Base-by-base conservation (phyloP, 2,797 vertebrate species). In the Melanotaenia pygmaea region DNA sequence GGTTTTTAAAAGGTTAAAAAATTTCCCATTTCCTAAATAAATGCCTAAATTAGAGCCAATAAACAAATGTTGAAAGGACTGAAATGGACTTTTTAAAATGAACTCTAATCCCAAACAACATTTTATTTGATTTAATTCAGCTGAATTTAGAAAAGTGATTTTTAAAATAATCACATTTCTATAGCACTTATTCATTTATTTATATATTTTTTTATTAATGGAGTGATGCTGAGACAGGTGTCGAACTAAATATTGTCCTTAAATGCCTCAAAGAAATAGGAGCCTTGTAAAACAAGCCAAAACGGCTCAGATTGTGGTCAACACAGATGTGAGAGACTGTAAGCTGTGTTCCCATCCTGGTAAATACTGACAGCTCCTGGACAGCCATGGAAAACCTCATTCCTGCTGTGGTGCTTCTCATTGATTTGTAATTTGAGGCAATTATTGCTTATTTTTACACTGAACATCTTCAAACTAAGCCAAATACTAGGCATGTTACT, bases 321-420 rank as follows among this genome's bases (percentile, higher is more conserved):
- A 4, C 51, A 56, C 28, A 53, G 75, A 82, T 43, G 45, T 67
- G 59, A 65, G 32, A 16, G 66, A 45, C 34, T 43, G 61, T 8
- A 7, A 47, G 1, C 24, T 5, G 35, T 38, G 65, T 73, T 72
- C 67, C 53, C 56, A 18, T 71, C 59, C 47, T 24, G 59, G 35
- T 12, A 5, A 3, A 72, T 14, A 22, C 65, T 56, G 74, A 65
- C 73, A 68, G n/a, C 57, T 60, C 62, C 67, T 62, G 57, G 71
- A 63, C 66, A 68, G 62, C 50, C 6, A n/a, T 62, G 30, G 14
- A 64, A 40, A 40, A 16, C 13, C 38, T 14, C 14, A 40, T 38
- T 38, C 37, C 38, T 40, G 38, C 38, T 14, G 13, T 40, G 14
- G 38, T 40, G 38, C 38, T 16, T 40, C 16, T 16, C 38, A 40